Evolutionary conservation across 2,888 invertebrate genomes (phyloP), one percentile per base, ranked within the genome.

Genomic region (Tuberolachnus salignus): DNA sequence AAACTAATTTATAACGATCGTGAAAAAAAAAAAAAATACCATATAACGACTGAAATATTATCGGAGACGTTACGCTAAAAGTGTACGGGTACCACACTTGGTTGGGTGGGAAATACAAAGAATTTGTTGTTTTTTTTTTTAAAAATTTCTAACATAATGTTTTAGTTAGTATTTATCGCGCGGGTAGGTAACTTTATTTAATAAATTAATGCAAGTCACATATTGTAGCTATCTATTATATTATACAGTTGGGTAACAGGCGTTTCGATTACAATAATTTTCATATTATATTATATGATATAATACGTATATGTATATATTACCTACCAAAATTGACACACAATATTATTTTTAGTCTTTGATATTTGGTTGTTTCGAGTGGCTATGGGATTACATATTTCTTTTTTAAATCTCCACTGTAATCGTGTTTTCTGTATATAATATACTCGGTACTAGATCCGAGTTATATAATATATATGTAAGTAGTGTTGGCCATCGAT

Each of bases 301-400:
- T 34, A 34, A 34, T 34, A 34, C 6, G 34, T 34, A 34, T 34
- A 34, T 34, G 51, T 13, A 16, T n/a, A 73, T 23, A 21, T 16
- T 64, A 63, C 16, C 63, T 42, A 63, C 53, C 9, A n/a, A 49
- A 73, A 73, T 73, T 73, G 73, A 73, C 73, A 73, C 63, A 53
- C 42, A 51, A 63, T 51, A 34, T 34, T 34, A 34, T 4, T 34
- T 34, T 53, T 42, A 73, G 51, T 73, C 73, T 73, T 73, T 42
- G 53, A 42, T 34, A 34, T 6, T 42, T 73, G 53, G 26, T 49
- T 59, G 57, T 59, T 46, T n/a, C 44, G 16, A 72, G 19, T 53
- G 21, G n/a, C n/a, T n/a, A n/a, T 69, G 16, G n/a, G 26, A 61
- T 16, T 1, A 46, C 11, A 10, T 66, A 55, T 21, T 9, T n/a